Base-by-base conservation (phyloP, 2,888 invertebrate species). In the Drosophila stalkeri region DNA sequence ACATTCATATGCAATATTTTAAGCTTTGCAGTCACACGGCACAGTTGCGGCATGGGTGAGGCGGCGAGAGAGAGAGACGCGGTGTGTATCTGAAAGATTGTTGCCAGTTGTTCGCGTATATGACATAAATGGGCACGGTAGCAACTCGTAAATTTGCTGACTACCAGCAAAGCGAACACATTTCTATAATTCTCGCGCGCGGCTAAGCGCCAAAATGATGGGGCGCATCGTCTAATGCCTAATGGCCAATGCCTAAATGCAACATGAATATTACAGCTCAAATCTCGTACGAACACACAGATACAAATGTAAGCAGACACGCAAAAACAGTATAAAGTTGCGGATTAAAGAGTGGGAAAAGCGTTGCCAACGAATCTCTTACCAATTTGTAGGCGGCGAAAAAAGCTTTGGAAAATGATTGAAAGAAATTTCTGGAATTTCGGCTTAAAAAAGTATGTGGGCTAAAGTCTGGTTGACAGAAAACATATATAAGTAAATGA, bases 1-100 rank as follows among this genome's bases (percentile, higher is more conserved):
- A 85, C 90, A 90, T 77, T 85, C 83, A 82, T 85, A 74, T 82
- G 85, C 80, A 77, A 77, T 85, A 82, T 85, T 85, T 85, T 77
- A 77, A 82, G 81, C 76, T 82, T 72, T 80, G 62, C 74, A 31
- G 41, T 41, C 18, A 57, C 62, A 55, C 14, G 8, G 57, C 23
- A n/a, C 6, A 6, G 1, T 1, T 27, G 14, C 23, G 41, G 9
- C 41, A 27, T n/a, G 31, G 59, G 14, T n/a, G 14, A 23, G 18
- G 12, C 18, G 16, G 23, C 8, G 7, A 27, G 6, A 27, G 27
- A 5, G 27, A 27, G 6, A 27, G 27, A n/a, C n/a, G n/a, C n/a
- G 4, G 27, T 27, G 31, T 49, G 55, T 18, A 33, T 37, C 51
- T 49, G 18, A 44, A 35, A 55, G 61, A 61, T 51, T 64, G 65